Conservation (phyloP, 2,797 vertebrate species). For the Otolemur crassicaudatus region DNA sequence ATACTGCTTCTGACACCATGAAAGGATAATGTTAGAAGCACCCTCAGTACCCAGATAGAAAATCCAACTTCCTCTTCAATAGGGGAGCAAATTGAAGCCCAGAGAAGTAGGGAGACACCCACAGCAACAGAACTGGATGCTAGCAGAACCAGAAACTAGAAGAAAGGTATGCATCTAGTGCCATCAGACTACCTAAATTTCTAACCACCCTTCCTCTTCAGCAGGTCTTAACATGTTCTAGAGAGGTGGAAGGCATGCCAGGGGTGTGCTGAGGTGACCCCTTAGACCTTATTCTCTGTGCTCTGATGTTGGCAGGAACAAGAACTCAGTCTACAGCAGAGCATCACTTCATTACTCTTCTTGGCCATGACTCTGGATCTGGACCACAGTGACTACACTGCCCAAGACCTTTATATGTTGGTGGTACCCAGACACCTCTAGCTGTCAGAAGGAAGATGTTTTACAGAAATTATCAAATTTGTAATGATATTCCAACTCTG, state of each 20-base stretch:
- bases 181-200: background rate
- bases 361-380: background rate
- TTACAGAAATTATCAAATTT: background rate
- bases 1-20: background rate
- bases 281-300: rapidly evolving
- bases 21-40: background rate
- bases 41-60: background rate
- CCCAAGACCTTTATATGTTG: background rate
- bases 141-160: background rate
- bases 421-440: background rate
- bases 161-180: background rate
- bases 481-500: background rate
- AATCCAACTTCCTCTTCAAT: background rate
- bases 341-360: background rate
- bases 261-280: background rate
- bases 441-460: background rate
- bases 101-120: background rate
- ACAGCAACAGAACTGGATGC: background rate
- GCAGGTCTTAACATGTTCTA: background rate
- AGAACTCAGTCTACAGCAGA: background rate
- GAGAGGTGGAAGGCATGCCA: background rate
- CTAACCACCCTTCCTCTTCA: background rate
- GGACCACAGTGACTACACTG: background rate
- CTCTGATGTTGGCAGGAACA: background rate
- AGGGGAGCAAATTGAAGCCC: background rate